Evolutionary conservation across 2,113 vertebrate genomes (phyloP), one percentile per base, ranked within the genome.

Genomic region (Ovis canadensis): DNA sequence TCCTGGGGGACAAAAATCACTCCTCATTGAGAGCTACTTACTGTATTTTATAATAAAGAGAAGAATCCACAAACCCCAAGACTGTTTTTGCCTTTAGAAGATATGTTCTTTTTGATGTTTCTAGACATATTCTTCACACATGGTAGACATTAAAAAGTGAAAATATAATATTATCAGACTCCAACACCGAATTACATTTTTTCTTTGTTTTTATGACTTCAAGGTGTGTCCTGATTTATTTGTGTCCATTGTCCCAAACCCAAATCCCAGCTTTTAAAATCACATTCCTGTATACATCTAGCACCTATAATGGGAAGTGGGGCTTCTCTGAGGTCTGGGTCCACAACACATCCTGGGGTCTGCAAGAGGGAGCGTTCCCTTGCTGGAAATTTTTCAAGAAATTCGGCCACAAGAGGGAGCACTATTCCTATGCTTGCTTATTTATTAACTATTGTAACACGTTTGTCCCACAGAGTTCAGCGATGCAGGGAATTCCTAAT

Each of bases 341-440:
- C 50, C 15, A 0, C 17, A 19, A 45, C 12, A 25, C 23, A 19
- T 36, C 36, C 6, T 21, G 3, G 80, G 16, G 31, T 17, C 74
- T 90, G n/a, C 33, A 77, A 80, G 43, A 8, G 12, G 25, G 1
- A 5, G 2, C 5, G 52, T 84, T 62, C 8, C 40, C 16, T 3
- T 31, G 7, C 84, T 71, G 45, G 54, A 93, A 80, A 55, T 27
- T 7, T 50, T 54, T 54, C 5, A 57, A 57, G 77, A 33, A 86
- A 52, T 67, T 62, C 48, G 77, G 85, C 95, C 97, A 98, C 98
- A 91, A 3, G 97, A 93, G 96, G 96, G 97, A 59, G 97, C 96
- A 92, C 81, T 33, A 7, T 86, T 85, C 88, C 77, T 55, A 62
- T 60, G 48, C 31, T 88, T 95, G 17, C 59, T 93, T 77, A 27